Evolutionary conservation across 2,888 invertebrate species (phyloP), one percentile per base, ranked within the genome.

Genomic region (Tortrix viridana): DNA sequence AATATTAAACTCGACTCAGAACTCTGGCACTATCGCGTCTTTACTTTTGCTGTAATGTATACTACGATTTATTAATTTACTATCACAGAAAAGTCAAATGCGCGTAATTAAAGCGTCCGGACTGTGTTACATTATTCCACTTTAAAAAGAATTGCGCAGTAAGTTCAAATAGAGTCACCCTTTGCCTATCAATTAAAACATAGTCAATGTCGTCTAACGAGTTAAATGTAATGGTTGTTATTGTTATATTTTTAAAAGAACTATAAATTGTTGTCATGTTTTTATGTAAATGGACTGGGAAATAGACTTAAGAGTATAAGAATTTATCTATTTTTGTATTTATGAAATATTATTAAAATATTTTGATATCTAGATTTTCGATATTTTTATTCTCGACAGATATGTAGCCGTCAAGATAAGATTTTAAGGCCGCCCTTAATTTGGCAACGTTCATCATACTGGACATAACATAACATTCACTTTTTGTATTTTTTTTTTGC

Each of bases 271-370:
- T 69, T 69, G 67, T 65, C 62, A 67, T 48, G 66, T 65, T 60
- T 66, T 65, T 70, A 73, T 72, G 57, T 76, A 79, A 78, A 74
- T 68, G 80, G 80, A 80, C 69, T 76, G 79, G 79, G 79, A 70
- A 72, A 67, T 75, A 75, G 68, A 67, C 48, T 58, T 68, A 71
- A 70, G 68, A 48, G 68, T 66, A 76, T 68, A 72, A 70, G 67
- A 75, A 73, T 70, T 74, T 66, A 67, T 65, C 63, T 52, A 59
- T 60, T 65, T 65, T 62, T 66, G 54, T 60, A 60, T 67, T 57
- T 68, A 65, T 67, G 62, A 66, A 47, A 67, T 60, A 49, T 59
- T 53, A 68, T 49, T 67, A 69, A 70, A 69, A 69, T 55, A 63
- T 47, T 70, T 69, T 67, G 65, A 68, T 65, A 56, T 47, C 41